Percentiles rank a stretch among this genome's conserved stretches.
These are phyloP conservation scores for Corythoichthys intestinalis DNA, from an alignment of 2,113 vertebrate genomes.

Conservation along the genomic window DNA sequence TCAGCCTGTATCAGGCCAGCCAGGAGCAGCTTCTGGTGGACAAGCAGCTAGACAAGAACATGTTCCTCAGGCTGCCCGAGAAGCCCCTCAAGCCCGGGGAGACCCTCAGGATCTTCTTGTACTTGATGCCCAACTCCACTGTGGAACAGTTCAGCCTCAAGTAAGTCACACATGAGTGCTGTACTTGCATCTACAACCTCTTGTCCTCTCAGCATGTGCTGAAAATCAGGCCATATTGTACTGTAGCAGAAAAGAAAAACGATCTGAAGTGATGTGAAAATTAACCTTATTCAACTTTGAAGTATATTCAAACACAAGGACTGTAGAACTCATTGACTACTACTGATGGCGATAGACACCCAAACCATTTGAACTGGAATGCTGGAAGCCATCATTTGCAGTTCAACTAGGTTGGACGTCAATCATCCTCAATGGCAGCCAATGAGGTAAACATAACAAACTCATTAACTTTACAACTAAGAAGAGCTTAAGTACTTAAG, in stretches of 20 bases:
- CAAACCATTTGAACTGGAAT: too few relatives aligned
- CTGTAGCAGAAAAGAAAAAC: not conserved
- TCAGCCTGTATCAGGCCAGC: slow-evolving; percentile 85
- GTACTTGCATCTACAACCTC: not conserved
- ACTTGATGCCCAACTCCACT: slow-evolving; percentile 87
- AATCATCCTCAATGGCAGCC: too few relatives aligned
- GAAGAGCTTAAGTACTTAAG: too few relatives aligned
- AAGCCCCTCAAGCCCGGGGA: slow-evolving; percentile 87
- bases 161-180: slow-evolving; percentile 64
- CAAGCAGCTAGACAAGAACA: slow-evolving; percentile 85
- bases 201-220: slow-evolving; percentile 10
- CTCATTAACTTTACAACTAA: too few relatives aligned
- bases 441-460: too few relatives aligned
- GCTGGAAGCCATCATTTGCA: too few relatives aligned
- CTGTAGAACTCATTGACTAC: too few relatives aligned
- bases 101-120: slow-evolving; percentile 85
- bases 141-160: slow-evolving; percentile 94
- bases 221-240: not conserved
- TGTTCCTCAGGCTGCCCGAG: slow-evolving; percentile 89
- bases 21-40: slow-evolving; percentile 81
- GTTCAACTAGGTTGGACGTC: too few relatives aligned
- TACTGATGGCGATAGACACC: too few relatives aligned
- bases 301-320: too few relatives aligned
- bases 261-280: not conserved
- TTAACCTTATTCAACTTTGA: too few relatives aligned